These are phyloP conservation scores for Pipa parva DNA, from an alignment of 2,113 vertebrate genomes.

Conservation along the genomic window DNA sequence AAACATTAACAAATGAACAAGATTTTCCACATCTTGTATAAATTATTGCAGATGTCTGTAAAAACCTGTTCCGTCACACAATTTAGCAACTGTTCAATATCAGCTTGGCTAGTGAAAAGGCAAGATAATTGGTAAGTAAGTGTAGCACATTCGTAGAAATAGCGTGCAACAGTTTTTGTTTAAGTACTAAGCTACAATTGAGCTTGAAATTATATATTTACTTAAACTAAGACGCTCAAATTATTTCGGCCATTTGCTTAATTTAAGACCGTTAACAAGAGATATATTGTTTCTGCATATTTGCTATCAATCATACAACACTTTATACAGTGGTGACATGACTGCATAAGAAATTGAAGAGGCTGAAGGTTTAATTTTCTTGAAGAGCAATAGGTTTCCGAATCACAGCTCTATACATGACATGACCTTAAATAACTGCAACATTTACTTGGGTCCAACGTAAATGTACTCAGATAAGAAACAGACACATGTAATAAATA, in stretches of 20 bases:
- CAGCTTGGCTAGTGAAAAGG: constrained; percentile 66
- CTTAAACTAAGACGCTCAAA: constrained; percentile 61
- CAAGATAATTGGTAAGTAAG: constrained; percentile 64
- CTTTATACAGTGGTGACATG: constrained; percentile 41
- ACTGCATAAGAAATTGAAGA: constrained; percentile 17
- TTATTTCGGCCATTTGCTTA: constrained; percentile 60
- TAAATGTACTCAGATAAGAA: too few relatives aligned
- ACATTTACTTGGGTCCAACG: too few relatives aligned
- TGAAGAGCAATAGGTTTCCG: constrained; percentile 13
- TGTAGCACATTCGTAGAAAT: constrained; percentile 60
- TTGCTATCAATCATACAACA: constrained; percentile 55
- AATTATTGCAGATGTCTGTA: constrained; percentile 72
- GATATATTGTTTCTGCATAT: constrained; percentile 60
- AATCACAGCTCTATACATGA: constrained; percentile 15
- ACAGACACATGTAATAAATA: too few relatives aligned
- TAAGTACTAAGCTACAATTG: constrained; percentile 62
- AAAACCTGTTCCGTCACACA: constrained; percentile 67
- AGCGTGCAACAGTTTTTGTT: constrained; percentile 51
- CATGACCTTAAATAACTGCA: constrained; percentile 33
- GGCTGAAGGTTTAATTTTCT: constrained; percentile 15
- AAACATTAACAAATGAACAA: constrained; percentile 52
- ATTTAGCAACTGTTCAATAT: constrained; percentile 71
- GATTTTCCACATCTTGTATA: constrained; percentile 68
- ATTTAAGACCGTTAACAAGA: constrained; percentile 54
- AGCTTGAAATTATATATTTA: constrained; percentile 70